A percentile compares a stretch with the other conserved stretches of the same genome.
These are phyloP conservation scores for Lasiurus borealis DNA, from an alignment of 2,113 vertebrate species.

Conservation along the genomic window DNA sequence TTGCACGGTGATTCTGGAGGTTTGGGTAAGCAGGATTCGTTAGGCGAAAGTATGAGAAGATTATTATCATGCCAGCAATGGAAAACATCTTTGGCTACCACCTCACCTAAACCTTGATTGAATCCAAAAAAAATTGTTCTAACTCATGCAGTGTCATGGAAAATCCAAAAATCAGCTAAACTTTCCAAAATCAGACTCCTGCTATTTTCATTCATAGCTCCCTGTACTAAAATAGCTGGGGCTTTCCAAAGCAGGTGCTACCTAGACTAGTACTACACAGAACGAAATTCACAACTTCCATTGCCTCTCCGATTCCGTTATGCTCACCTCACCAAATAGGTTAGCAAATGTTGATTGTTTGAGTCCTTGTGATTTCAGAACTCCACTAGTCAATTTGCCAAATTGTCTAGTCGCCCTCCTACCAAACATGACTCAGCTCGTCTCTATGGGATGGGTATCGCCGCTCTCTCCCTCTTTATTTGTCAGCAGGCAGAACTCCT, in stretches of 20 bases:
- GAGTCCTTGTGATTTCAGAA: slow-evolving; percentile 48
- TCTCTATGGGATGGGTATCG: slow-evolving; percentile 21
- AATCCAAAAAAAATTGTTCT: slow-evolving; percentile 28
- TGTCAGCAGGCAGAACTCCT: slow-evolving; percentile 72
- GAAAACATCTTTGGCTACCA: slow-evolving; percentile 70
- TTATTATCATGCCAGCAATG: slow-evolving; percentile 42
- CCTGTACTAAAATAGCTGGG: slow-evolving; percentile 5
- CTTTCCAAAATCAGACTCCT: slow-evolving; percentile 52
- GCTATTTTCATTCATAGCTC: slow-evolving; percentile 38
- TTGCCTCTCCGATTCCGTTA: slow-evolving; percentile 73
- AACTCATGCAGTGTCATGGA: too few relatives aligned
- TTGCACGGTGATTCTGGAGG: neutral
- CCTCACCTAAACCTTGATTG: slow-evolving; percentile 34
- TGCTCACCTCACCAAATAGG: slow-evolving; percentile 72
- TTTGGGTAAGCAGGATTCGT: neutral
- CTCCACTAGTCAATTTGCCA: slow-evolving; percentile 18
- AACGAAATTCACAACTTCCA: slow-evolving; percentile 37
- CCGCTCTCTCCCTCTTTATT: slow-evolving; percentile 56
- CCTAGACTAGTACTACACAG: neutral
- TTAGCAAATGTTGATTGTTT: slow-evolving; percentile 17
- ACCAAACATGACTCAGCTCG: slow-evolving; percentile 47
- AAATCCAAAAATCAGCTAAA: slow-evolving; percentile 33
- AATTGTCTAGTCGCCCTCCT: neutral
- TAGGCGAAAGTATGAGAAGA: neutral
- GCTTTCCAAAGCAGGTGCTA: slow-evolving; percentile 73